Evolutionary conservation across 2,113 vertebrate genomes (phyloP).

Genomic region (Channa maculata): DNA sequence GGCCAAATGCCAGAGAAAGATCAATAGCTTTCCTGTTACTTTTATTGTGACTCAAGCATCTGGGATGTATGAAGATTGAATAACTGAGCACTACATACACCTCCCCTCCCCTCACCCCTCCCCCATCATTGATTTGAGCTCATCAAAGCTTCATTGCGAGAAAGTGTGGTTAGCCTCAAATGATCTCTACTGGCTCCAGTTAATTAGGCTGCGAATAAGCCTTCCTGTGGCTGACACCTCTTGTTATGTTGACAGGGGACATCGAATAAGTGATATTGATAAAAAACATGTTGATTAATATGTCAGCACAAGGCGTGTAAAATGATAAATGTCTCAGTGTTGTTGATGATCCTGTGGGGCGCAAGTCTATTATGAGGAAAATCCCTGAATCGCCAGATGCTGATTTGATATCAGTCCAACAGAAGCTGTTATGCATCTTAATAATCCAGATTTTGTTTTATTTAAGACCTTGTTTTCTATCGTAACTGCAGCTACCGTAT

Average conservation of each 20-base stretch:
- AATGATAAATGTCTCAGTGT: constrained; percentile 37
- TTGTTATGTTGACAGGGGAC: constrained; percentile 66
- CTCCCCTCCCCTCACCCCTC: constrained; percentile 32
- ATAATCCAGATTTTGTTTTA: constrained; percentile 1
- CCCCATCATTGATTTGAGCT: constrained; percentile 73
- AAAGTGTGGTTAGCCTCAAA: constrained; percentile 72
- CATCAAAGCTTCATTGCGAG: constrained; percentile 75
- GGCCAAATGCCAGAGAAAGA: constrained; percentile 58
- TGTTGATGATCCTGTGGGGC: constrained; percentile 8
- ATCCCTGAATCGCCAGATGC: constrained; percentile 10
- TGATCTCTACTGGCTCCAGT: constrained; percentile 70
- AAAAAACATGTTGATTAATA: constrained; percentile 62
- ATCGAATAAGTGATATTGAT: constrained; percentile 56
- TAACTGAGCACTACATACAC: constrained; percentile 69
- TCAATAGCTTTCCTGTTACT: constrained; percentile 64
- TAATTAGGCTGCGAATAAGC: constrained; percentile 70
- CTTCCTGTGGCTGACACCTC: constrained; percentile 56
- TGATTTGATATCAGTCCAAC: constrained; percentile 7
- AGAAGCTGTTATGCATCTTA: background rate
- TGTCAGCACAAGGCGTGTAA: constrained; percentile 26
- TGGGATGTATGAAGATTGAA: constrained; percentile 69
- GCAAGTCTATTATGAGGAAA: constrained; percentile 22
- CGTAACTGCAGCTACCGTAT: background rate
- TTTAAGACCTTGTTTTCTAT: constrained; percentile 4
- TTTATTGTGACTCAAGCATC: constrained; percentile 50